These are phyloP conservation scores for Gallirallus australis DNA, from an alignment of 2,797 vertebrate genomes.

Conservation along the genomic window DNA sequence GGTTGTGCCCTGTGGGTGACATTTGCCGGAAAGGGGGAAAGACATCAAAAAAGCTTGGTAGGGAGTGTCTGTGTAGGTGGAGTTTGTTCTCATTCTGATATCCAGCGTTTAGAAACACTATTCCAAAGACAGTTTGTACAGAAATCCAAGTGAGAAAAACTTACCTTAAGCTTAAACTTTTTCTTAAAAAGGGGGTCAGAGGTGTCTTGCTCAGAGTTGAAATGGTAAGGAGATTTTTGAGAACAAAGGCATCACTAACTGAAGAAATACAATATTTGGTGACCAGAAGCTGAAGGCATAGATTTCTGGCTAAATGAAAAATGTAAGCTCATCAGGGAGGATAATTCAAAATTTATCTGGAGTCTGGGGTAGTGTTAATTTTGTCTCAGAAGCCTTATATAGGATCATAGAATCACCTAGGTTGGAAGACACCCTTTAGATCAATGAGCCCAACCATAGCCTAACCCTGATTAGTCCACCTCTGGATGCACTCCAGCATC, in stretches of 20 bases:
- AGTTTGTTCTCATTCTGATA: slow-evolving; percentile 40
- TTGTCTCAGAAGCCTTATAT: not conserved
- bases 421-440: no score
- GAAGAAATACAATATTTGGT: not conserved
- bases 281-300: not conserved
- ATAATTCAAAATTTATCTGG: not conserved
- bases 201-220: not conserved
- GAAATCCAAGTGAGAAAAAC: not conserved
- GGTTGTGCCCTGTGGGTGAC: slow-evolving; percentile 8
- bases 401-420: no score
- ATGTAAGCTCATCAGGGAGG: not conserved
- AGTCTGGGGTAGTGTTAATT: not conserved
- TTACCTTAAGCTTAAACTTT: slow-evolving; percentile 6
- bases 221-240: not conserved
- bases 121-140: slow-evolving; percentile 27
- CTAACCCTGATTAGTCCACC: no score
- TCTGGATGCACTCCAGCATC: no score
- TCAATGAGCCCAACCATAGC: no score
- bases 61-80: not conserved
- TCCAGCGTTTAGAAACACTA: not conserved
- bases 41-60: not conserved
- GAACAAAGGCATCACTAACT: not conserved
- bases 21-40: not conserved
- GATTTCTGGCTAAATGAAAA: not conserved
- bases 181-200: not conserved